Conservation (phyloP, 2,888 invertebrate genomes). For the Idaea aversata region DNA sequence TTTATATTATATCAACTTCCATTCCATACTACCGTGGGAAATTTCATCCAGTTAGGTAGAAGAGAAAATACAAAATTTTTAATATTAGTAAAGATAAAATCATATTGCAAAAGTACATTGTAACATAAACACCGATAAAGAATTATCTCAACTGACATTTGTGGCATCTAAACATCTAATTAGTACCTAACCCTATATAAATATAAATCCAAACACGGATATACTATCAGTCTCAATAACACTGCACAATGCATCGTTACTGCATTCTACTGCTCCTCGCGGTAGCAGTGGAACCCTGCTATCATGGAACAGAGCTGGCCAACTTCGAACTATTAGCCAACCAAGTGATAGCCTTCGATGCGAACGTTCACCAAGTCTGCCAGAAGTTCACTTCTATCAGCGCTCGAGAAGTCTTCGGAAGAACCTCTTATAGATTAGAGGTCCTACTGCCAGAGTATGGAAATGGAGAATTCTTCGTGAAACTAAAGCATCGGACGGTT, state of each 20-base stretch:
- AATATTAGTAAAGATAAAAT: not conserved
- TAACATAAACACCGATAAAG: not conserved
- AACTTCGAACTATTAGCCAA: not conserved
- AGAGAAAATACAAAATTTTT: not conserved
- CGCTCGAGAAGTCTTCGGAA: slow-evolving; percentile 2
- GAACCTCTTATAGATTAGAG: not conserved
- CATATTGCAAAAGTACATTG: not conserved
- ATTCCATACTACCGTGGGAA: no score
- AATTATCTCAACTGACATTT: not conserved
- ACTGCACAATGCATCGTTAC: not conserved
- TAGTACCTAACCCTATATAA: not conserved
- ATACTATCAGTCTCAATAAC: not conserved
- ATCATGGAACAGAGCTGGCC: not conserved
- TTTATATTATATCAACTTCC: no score
- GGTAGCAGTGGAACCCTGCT: not conserved
- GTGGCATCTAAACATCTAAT: not conserved
- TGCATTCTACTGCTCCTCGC: not conserved
- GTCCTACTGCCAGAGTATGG: not conserved
- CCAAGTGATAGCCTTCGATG: not conserved
- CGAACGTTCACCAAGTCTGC: not conserved
- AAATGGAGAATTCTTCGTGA: not conserved
- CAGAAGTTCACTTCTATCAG: not conserved
- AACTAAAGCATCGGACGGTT: not conserved
- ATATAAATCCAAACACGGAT: not conserved
- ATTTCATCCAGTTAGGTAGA: not conserved